A percentile compares a stretch with the other conserved stretches of the same genome.
phyloP scores from a whole-genome alignment of 2,797 vertebrate genomes.

The Enteromius treurensis region DNA sequence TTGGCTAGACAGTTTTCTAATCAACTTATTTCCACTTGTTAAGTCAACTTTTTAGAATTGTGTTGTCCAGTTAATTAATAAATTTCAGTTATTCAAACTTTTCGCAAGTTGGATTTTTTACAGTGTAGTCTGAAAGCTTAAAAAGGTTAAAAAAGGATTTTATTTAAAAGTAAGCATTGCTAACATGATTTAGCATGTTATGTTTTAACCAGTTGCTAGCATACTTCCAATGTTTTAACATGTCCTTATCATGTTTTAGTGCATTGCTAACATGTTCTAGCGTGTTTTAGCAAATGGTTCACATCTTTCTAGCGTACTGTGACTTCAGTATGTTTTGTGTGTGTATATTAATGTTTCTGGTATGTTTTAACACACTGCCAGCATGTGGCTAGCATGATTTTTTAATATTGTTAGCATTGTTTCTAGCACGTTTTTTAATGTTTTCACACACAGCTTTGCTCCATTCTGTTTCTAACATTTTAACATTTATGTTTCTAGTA shows the following conservation, averaged over 20 bases:
- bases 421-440: not conserved
- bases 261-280: not conserved
- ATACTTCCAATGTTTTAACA: not conserved
- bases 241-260: not conserved
- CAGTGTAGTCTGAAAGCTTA: not conserved
- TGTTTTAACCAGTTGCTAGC: not conserved
- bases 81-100: too few relatives aligned
- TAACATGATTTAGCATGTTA: not conserved
- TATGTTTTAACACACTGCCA: not conserved
- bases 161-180: too few relatives aligned
- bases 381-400: not conserved
- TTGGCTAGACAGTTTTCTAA: too few relatives aligned
- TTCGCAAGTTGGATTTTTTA: too few relatives aligned
- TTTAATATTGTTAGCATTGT: not conserved
- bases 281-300: too few relatives aligned
- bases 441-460: too few relatives aligned
- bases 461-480: not conserved
- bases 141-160: not conserved
- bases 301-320: not conserved
- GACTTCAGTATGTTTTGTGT: too few relatives aligned
- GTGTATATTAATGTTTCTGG: not conserved
- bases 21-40: too few relatives aligned
- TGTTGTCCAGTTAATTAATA: too few relatives aligned
- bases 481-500: not conserved
- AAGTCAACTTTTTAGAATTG: too few relatives aligned